Evolutionary conservation across 2,113 vertebrate species (phyloP).

Genomic region (Edolisoma coerulescens): DNA sequence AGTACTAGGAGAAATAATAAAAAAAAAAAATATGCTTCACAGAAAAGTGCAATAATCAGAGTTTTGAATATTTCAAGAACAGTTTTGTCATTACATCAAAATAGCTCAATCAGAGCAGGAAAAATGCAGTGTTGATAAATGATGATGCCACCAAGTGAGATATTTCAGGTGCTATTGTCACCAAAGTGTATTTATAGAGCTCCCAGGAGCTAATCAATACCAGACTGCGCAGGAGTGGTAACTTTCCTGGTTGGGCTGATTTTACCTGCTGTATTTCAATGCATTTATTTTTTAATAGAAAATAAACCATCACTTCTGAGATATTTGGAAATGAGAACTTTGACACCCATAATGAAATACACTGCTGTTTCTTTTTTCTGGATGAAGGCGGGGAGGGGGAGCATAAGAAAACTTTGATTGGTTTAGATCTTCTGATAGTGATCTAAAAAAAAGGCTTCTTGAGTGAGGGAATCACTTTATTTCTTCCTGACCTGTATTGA

Average conservation of each 20-base stretch:
- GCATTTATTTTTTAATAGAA: neutral
- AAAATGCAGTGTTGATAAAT: neutral
- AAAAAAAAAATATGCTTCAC: neutral
- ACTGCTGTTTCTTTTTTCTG: neutral
- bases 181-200: neutral
- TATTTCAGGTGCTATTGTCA: neutral
- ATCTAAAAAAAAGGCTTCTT: neutral
- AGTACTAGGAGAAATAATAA: neutral
- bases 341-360: neutral
- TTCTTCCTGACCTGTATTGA: neutral
- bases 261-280: neutral
- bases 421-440: neutral
- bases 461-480: neutral
- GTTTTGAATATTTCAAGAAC: constrained; percentile 37
- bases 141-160: neutral
- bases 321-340: neutral
- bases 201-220: neutral
- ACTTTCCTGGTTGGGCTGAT: neutral
- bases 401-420: neutral
- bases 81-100: neutral
- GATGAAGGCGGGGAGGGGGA: fast-evolving
- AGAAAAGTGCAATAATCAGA: neutral
- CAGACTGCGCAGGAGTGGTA: neutral
- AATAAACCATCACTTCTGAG: neutral
- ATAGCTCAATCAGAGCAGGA: neutral